Evolutionary conservation across 35 echinoderm and acorn worm species (phyloP), one percentile per base, ranked within the genome.

Genomic region (Amphiura filiformis): DNA sequence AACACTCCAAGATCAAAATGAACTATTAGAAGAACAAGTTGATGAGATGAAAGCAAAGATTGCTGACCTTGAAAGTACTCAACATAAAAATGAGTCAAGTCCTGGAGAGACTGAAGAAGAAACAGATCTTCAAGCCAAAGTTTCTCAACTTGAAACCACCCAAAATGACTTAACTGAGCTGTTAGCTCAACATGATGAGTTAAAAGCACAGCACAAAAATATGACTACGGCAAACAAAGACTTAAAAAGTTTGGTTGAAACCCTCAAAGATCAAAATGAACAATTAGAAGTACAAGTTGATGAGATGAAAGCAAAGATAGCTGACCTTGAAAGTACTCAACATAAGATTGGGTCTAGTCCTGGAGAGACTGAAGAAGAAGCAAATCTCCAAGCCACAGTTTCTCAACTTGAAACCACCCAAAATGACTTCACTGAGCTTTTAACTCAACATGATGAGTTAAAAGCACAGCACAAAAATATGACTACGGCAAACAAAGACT

Each of bases 241-340:
- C 28, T 70, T 70, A 30, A 70, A 92, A 86, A 52, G 11, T 75
- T 4, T 76, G 32, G 47, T 79, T 36, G 38, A 76, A 34, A 35
- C 80, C 80, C 90, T 92, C 26, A 81, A 76, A 87, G 56, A 30
- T 37, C 17, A 28, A 17, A 90, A 84, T 47, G 7, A 18, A 26
- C 34, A 83, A 31, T 39, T 92, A 36, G 35, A 80, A 61, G 90
- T 87, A 70, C 76, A 92, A 34, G 39, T 92, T 0, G 33, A 36
- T 36, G 32, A 65, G 32, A 20, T n/a, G 17, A 85, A 37, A 70
- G 37, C 34, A 34, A 64, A 86, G 31, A 90, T 77, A 30, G 36
- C 61, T 64, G 22, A 77, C 11, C 39, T 34, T 76, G 57, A 76
- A 39, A 56, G 41, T 84, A n/a, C 39, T 41, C 35, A 86, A 26